Evolutionary conservation across 2,113 vertebrate genomes (phyloP).

Genomic region (Heterochromis multidens): DNA sequence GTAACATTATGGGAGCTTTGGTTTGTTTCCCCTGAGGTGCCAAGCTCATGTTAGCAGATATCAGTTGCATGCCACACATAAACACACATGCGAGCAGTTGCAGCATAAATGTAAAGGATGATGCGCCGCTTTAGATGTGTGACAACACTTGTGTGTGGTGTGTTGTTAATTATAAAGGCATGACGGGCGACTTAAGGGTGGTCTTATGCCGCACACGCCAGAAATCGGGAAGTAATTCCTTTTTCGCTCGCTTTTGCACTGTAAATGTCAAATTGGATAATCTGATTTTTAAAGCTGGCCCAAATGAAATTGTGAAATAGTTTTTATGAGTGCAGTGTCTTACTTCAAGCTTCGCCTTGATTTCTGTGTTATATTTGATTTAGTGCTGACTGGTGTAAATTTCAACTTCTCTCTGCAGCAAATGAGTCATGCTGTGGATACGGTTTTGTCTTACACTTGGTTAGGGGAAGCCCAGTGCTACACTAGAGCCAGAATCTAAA

Average conservation of each 20-base stretch:
- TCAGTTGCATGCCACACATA: not conserved
- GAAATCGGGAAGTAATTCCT: not conserved
- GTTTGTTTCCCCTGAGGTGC: not conserved
- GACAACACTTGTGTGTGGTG: not conserved
- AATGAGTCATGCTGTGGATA: constrained; percentile 50
- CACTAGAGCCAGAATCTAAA: constrained; percentile 46
- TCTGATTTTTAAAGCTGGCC: not conserved
- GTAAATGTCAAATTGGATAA: constrained; percentile 3
- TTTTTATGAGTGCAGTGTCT: not conserved
- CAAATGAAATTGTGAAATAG: constrained; percentile 3
- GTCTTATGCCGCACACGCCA: not conserved
- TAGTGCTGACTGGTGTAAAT: constrained; percentile 58
- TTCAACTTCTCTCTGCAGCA: constrained; percentile 6
- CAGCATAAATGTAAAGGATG: constrained; percentile 10
- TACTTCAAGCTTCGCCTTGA: not conserved
- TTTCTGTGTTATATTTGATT: constrained; percentile 28
- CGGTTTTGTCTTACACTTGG: constrained; percentile 31
- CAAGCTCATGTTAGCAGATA: not conserved
- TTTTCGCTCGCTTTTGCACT: not conserved
- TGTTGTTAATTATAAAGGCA: constrained; percentile 8
- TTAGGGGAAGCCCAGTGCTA: constrained; percentile 59
- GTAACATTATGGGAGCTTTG: not conserved
- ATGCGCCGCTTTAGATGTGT: not conserved
- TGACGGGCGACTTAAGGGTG: not conserved
- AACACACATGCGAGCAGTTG: constrained; percentile 10